These are phyloP conservation scores for Parasteatoda tepidariorum DNA, from an alignment of 1,140 invertebrate genomes.

Conservation along the genomic window DNA sequence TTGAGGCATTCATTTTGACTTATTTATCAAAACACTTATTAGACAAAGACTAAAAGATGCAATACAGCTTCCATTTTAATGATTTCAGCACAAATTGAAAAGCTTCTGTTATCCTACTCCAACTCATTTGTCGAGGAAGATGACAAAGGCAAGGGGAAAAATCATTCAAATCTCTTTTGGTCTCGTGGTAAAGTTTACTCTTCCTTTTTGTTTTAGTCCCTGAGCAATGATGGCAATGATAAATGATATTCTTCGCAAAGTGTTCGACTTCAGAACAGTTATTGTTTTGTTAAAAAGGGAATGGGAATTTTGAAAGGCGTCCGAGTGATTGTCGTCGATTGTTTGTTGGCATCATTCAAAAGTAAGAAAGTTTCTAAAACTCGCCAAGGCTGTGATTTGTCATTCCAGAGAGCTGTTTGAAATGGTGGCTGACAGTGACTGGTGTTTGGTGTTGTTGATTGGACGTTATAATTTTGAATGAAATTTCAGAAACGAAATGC, in stretches of 20 bases:
- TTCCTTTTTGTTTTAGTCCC: neutral
- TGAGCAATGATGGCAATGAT: neutral
- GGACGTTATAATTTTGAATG: neutral
- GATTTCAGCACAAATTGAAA: neutral
- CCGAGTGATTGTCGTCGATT: neutral
- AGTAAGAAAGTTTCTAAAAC: neutral
- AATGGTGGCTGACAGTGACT: neutral
- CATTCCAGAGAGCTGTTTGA: neutral
- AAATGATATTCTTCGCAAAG: neutral
- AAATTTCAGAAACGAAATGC: too few relatives aligned
- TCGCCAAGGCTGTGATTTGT: neutral
- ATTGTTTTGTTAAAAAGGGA: neutral
- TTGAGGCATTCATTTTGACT: too few relatives aligned
- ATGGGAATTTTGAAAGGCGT: neutral
- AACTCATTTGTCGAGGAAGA: neutral
- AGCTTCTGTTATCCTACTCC: neutral
- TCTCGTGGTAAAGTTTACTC: neutral
- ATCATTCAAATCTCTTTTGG: conserved; percentile 9
- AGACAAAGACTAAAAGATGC: too few relatives aligned
- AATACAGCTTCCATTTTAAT: too few relatives aligned
- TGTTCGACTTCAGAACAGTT: neutral
- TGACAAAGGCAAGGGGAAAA: neutral
- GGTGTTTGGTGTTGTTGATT: neutral
- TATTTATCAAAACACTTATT: too few relatives aligned
- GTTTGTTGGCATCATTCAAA: neutral